Evolutionary conservation across 2,113 vertebrate species (phyloP).

Genomic region (Gasterosteus aculeatus): DNA sequence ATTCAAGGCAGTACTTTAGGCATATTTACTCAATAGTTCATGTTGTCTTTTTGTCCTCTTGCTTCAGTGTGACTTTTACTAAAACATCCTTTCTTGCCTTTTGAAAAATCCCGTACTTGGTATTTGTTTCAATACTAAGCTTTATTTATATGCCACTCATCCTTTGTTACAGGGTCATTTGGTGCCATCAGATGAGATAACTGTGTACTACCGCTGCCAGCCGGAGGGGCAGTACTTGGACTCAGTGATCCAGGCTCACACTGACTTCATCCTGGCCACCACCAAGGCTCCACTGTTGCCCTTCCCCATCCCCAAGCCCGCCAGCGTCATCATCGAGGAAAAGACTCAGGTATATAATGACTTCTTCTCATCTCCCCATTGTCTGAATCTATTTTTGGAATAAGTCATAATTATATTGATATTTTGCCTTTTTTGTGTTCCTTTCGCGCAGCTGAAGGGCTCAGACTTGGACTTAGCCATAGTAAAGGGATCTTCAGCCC

Average conservation of each 20-base stretch:
- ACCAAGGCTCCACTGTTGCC: conserved; percentile 89
- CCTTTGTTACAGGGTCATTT: conserved; percentile 84
- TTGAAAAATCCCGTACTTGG: not conserved
- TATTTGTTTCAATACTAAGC: not conserved
- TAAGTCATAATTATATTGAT: not conserved
- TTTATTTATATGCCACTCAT: not conserved
- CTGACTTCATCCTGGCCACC: conserved; percentile 93
- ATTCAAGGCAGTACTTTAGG: conserved; percentile 2
- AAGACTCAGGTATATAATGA: conserved; percentile 86
- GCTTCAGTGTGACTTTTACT: not conserved
- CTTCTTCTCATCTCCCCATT: not conserved
- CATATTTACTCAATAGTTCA: not conserved
- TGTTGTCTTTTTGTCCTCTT: not conserved
- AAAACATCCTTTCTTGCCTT: not conserved
- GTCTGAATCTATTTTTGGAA: not conserved
- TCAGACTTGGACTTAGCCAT: conserved; percentile 93
- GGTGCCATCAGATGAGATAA: conserved; percentile 94
- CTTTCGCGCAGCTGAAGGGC: conserved; percentile 86
- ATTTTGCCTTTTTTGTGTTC: not conserved
- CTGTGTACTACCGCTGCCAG: conserved; percentile 86
- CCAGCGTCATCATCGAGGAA: conserved; percentile 90
- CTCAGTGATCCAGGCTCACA: conserved; percentile 88
- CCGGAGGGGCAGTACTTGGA: conserved; percentile 89
- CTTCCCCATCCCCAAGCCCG: conserved; percentile 85
- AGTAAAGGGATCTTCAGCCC: conserved; percentile 78